Base-by-base conservation (phyloP, 2,888 invertebrate species). In the Petrolisthes manimaculis region DNA sequence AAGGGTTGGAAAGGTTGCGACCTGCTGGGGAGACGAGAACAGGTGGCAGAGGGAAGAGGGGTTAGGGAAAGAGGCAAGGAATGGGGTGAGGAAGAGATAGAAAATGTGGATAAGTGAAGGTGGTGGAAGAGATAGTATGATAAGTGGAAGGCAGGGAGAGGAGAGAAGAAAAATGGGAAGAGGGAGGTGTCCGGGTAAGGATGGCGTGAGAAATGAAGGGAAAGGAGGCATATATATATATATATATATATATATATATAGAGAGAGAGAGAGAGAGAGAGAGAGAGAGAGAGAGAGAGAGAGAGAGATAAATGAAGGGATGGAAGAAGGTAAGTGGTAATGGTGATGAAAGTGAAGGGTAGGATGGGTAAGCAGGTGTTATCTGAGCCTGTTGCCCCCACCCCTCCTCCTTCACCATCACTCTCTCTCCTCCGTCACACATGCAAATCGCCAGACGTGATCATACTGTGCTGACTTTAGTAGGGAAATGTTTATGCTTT, bases 211-310 rank as follows among this genome's bases (percentile, higher is more conserved):
- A 18, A 18, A 80, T 9, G 81, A 67, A n/a, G 56, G 61, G 21
- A 24, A 67, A 24, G 24, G 56, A 67, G 24, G 56, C n/a, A 61
- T n/a, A n/a, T n/a, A n/a, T n/a, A n/a, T n/a, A n/a, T n/a, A n/a
- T n/a, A 37, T 37, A 37, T 37, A 37, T 37, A 37, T 37, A 37
- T 37, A 37, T 37, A 37, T 37, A 37, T 37, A 37, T 51, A 61
- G 67, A 80, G 61, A 54, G 51, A 37, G 51, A 14, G 37, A 12
- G 21, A 12, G 21, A 78, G 78, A 53, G 37, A 6, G 8, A 21
- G 78, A 8, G 6, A 54, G n/a, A 37, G n/a, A 55, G 18, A 37
- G 80, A 80, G 80, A 37, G 61, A 81, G 56, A 81, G 81, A 14
- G 24, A 67, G 51, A 51, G 54, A 14, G 37, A 51, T 2, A 79